Conservation (phyloP, 2,888 invertebrate species). For the Latrodectus elegans region DNA sequence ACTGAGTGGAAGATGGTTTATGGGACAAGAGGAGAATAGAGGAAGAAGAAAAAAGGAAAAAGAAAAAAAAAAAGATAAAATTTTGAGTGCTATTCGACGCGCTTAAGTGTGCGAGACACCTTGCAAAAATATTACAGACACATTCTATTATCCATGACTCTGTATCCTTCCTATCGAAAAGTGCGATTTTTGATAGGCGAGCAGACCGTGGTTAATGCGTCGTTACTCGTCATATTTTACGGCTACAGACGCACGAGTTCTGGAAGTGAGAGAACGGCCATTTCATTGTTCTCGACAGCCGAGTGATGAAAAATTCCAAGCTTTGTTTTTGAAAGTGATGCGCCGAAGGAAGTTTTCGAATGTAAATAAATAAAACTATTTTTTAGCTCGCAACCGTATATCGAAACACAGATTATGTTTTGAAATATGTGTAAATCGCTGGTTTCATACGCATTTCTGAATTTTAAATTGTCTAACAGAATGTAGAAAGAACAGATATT, state of each 20-base stretch:
- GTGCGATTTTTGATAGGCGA: neutral
- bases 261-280: slow-evolving; percentile 19
- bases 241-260: slow-evolving; percentile 29
- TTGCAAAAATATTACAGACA: neutral
- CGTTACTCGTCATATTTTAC: slow-evolving; percentile 21
- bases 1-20: slow-evolving; percentile 33
- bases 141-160: neutral
- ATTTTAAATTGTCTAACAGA: too few species aligned
- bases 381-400: too few species aligned
- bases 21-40: slow-evolving; percentile 52
- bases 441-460: too few species aligned
- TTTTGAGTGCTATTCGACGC: neutral
- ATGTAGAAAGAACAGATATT: too few species aligned
- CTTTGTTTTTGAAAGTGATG: neutral
- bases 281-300: slow-evolving; percentile 38
- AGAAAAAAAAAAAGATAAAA: too few species aligned
- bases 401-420: too few species aligned
- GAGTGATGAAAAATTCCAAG: slow-evolving; percentile 14
- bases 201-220: neutral
- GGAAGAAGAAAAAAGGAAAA: too few species aligned
- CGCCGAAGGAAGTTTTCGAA: neutral
- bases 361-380: too few species aligned
- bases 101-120: neutral
- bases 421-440: too few species aligned
- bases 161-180: too few species aligned